Conservation (phyloP, 1,140 invertebrate genomes). For the Diorhabda carinulata region DNA sequence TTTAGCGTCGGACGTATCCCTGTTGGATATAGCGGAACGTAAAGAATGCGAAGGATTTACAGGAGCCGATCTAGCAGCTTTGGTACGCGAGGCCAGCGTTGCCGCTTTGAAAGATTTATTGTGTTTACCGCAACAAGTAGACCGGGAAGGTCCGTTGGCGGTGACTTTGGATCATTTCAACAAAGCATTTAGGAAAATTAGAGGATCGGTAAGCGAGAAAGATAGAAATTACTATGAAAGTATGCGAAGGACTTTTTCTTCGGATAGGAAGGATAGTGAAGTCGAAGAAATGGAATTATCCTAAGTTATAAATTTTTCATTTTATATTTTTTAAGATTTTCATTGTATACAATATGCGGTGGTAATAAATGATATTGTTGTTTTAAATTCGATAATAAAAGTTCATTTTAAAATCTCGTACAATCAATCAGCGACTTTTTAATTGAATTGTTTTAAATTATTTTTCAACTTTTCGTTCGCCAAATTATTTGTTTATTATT, state of each 20-base stretch:
- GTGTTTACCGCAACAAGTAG: slow-evolving; percentile 28
- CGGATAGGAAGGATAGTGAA: slow-evolving; percentile 32
- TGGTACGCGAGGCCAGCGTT: slow-evolving; percentile 79
- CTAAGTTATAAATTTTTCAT: slow-evolving; percentile 17
- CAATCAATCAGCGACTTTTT: too few relatives aligned
- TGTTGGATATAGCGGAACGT: slow-evolving; percentile 64
- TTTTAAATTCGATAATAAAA: too few relatives aligned
- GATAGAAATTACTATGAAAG: slow-evolving; percentile 45
- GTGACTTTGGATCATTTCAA: slow-evolving; percentile 53
- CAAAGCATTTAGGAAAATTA: slow-evolving; percentile 67
- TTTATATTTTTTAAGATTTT: too few relatives aligned
- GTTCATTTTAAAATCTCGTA: too few relatives aligned
- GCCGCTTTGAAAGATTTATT: slow-evolving; percentile 69
- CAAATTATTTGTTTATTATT: too few relatives aligned
- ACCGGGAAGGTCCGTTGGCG: slow-evolving; percentile 39
- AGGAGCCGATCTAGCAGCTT: slow-evolving; percentile 87
- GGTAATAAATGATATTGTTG: too few relatives aligned
- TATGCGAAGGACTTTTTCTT: slow-evolving; percentile 40
- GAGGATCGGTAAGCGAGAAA: slow-evolving; percentile 74
- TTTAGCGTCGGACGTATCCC: slow-evolving; percentile 71
- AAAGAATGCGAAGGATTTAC: slow-evolving; percentile 73
- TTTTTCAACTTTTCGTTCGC: too few relatives aligned
- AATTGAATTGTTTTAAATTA: too few relatives aligned
- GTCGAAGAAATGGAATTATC: slow-evolving; percentile 46
- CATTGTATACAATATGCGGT: too few relatives aligned